Conservation (phyloP, 2,113 vertebrate genomes). For the Sphaerodactylus townsendi region DNA sequence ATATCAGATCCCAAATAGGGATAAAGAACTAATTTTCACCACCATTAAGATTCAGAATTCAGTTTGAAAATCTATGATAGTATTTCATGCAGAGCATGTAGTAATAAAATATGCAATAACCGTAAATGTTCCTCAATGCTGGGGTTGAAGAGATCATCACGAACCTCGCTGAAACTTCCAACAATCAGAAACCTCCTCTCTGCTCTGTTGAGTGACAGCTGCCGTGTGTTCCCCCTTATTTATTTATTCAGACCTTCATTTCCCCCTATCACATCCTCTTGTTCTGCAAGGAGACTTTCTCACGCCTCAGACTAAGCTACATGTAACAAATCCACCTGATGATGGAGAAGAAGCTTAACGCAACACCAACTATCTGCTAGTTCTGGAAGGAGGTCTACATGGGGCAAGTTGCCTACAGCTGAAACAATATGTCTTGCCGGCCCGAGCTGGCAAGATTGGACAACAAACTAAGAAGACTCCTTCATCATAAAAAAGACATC, state of each 20-base stretch:
- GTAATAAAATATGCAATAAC: accelerated
- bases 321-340: constrained; percentile 55
- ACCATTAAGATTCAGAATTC: not conserved
- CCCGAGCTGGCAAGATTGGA: not conserved
- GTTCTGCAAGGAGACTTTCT: not conserved
- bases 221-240: not conserved
- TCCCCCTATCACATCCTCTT: constrained; percentile 21
- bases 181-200: constrained; percentile 3
- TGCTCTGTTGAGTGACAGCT: not conserved
- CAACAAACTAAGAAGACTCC: not conserved
- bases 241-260: constrained; percentile 45
- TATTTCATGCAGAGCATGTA: not conserved
- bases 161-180: not conserved
- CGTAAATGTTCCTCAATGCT: not conserved
- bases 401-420: constrained; percentile 46
- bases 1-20: not conserved
- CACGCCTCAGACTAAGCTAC: constrained; percentile 24
- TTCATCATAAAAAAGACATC: not conserved
- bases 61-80: not conserved
- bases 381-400: constrained; percentile 13
- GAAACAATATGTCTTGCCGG: constrained; percentile 51
- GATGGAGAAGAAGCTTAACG: constrained; percentile 59
- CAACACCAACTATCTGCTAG: constrained; percentile 38
- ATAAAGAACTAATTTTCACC: not conserved
- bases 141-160: not conserved